Evolutionary conservation across 2,888 invertebrate species (phyloP).

Genomic region (Frankliniella intonsa): DNA sequence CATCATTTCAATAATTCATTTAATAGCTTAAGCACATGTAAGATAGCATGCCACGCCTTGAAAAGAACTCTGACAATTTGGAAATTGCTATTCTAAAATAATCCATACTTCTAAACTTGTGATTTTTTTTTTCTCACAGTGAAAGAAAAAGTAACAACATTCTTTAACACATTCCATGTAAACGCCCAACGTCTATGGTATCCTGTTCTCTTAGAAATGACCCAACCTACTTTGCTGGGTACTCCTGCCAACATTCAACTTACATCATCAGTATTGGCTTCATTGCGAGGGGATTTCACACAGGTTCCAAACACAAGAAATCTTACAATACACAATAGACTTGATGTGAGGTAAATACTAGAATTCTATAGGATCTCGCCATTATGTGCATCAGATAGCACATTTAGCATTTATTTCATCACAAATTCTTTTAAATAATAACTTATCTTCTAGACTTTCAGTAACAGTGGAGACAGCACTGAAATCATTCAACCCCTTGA

Average conservation of each 20-base stretch:
- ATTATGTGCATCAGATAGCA: not conserved
- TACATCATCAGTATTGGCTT: slow-evolving; percentile 55
- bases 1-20: slow-evolving; percentile 63
- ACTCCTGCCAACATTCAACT: slow-evolving; percentile 56
- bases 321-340: slow-evolving; percentile 49
- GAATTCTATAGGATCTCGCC: not conserved
- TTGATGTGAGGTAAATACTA: slow-evolving; percentile 52
- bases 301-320: slow-evolving; percentile 56
- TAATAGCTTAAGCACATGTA: slow-evolving; percentile 58
- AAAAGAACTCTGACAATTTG: not conserved
- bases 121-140: slow-evolving; percentile 47
- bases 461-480: slow-evolving; percentile 50
- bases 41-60: slow-evolving; percentile 36
- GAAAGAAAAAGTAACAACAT: slow-evolving; percentile 52
- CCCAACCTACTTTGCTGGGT: slow-evolving; percentile 57
- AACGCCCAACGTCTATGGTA: slow-evolving; percentile 54
- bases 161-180: slow-evolving; percentile 47
- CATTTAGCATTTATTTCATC: not conserved
- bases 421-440: not conserved
- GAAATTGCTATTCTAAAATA: not conserved
- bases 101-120: slow-evolving; percentile 30
- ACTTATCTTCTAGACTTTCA: slow-evolving; percentile 48
- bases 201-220: slow-evolving; percentile 52
- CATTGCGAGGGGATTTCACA: slow-evolving; percentile 65
- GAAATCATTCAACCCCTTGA: slow-evolving; percentile 58